Conservation (phyloP, 2,797 vertebrate species). For the Acanthiza pusilla region DNA sequence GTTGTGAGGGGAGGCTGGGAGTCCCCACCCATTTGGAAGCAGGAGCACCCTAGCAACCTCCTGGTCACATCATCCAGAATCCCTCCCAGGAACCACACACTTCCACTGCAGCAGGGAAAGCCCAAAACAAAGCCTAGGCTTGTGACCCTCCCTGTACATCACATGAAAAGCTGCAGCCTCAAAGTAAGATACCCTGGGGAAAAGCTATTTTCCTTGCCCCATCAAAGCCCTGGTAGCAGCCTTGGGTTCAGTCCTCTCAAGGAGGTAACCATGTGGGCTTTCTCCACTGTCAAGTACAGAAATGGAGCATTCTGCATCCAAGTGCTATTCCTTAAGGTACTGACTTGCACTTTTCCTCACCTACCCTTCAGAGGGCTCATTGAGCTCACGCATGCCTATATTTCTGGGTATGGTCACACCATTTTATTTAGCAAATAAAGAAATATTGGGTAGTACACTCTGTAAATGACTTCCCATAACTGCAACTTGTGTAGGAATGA, state of each 20-base stretch:
- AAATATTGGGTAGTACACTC: background rate
- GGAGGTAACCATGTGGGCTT: background rate
- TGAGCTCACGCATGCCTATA: background rate
- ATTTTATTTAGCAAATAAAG: background rate
- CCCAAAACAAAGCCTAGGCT: background rate
- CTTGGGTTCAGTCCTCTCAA: background rate
- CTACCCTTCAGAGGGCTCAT: background rate
- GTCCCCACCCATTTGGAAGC: background rate
- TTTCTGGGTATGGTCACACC: background rate
- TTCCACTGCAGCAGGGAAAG: background rate
- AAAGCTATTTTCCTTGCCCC: background rate
- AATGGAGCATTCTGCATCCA: background rate
- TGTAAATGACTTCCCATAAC: background rate
- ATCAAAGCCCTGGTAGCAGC: background rate
- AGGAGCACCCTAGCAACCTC: background rate
- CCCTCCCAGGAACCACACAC: rapidly evolving
- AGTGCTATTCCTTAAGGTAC: background rate
- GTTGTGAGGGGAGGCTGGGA: background rate
- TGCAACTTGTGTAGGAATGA: background rate
- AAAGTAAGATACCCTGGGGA: background rate
- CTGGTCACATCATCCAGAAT: background rate
- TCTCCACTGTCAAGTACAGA: rapidly evolving
- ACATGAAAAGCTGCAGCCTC: background rate
- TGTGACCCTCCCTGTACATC: background rate
- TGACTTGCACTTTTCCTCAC: background rate